Evolutionary conservation across 2,888 invertebrate species (phyloP), one percentile per base, ranked within the genome.

Genomic region (Allolobophora icterica): DNA sequence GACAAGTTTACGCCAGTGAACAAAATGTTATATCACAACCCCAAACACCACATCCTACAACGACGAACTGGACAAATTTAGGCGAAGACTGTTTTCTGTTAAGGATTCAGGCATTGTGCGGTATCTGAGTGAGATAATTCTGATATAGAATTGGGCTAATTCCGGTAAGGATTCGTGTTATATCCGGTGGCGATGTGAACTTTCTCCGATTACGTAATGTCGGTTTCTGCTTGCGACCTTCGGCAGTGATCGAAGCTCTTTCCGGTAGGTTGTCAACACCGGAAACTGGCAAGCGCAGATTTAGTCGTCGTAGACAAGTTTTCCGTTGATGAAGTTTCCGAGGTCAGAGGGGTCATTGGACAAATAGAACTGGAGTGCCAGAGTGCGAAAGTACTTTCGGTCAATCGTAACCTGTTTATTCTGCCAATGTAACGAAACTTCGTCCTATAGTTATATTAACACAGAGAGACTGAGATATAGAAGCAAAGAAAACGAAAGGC

Each of bases 291-390:
- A 71, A n/a, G 71, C 30, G 52, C 11, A 13, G 30, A 71, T 30
- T n/a, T 71, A 89, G 45, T 89, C 40, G 91, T 94, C 40, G 91
- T 94, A 95, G 45, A 93, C 93, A 34, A 95, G 93, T 92, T 94
- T 93, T 11, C 95, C 95, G 40, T 94, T 95, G 35, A 95, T 94
- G 92, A 95, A 95, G 91, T 94, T 95, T 33, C 95, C 95, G n/a
- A 94, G 93, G 21, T 94, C 94, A 33, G 94, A 92, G 0, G 94
- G 94, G 87, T 95, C 94, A 89, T 95, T 94, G 6, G 95, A 94
- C 0, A 94, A 92, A 92, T 94, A 95, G 92, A 94, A 95, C 91
- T 95, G 94, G 33, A 93, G 92, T 87, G 94, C 94, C 34, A 95
- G 92, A 89, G 94, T 92, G 87, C 93, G 93, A 92, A 95, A 95